phyloP scores from a whole-genome alignment of 2,888 invertebrate genomes.

The Omphaloscelis lunosa region DNA sequence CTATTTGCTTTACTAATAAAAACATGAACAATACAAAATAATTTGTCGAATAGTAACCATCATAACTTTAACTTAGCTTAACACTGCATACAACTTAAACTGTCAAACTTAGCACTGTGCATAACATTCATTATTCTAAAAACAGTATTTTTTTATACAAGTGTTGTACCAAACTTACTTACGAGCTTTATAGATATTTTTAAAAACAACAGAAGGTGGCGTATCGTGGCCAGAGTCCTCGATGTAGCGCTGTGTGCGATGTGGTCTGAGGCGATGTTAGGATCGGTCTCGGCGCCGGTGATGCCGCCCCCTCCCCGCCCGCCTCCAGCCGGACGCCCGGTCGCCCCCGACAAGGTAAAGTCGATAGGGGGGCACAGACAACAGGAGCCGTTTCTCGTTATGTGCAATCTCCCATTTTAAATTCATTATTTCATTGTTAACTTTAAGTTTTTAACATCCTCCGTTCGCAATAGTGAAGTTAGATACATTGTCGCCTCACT shows the following conservation, averaged over 20 bases:
- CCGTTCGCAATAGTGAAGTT: constrained; percentile 68
- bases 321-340: constrained; percentile 65
- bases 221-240: constrained; percentile 88
- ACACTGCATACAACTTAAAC: constrained; percentile 65
- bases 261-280: constrained; percentile 89
- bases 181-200: constrained; percentile 89
- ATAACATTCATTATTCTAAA: constrained; percentile 68
- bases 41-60: constrained; percentile 67
- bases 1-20: constrained; percentile 73
- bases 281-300: constrained; percentile 76
- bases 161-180: constrained; percentile 72
- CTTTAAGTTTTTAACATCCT: constrained; percentile 71
- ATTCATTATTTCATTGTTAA: constrained; percentile 76
- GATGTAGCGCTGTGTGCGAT: constrained; percentile 89
- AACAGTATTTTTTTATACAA: constrained; percentile 66
- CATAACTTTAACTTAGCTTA: constrained; percentile 70
- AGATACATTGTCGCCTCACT: constrained; percentile 44
- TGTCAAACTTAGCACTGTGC: constrained; percentile 69
- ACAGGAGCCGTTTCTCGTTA: constrained; percentile 85
- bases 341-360: constrained; percentile 84
- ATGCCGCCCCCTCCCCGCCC: constrained; percentile 68
- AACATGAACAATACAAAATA: constrained; percentile 67
- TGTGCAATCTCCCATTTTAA: constrained; percentile 86
- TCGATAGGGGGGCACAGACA: constrained; percentile 84
- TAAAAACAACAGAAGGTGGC: constrained; percentile 90